Percentiles rank a stretch among this genome's conserved stretches.
These are phyloP conservation scores for Melanostoma scalare DNA, from an alignment of 2,888 invertebrate genomes.

Conservation along the genomic window DNA sequence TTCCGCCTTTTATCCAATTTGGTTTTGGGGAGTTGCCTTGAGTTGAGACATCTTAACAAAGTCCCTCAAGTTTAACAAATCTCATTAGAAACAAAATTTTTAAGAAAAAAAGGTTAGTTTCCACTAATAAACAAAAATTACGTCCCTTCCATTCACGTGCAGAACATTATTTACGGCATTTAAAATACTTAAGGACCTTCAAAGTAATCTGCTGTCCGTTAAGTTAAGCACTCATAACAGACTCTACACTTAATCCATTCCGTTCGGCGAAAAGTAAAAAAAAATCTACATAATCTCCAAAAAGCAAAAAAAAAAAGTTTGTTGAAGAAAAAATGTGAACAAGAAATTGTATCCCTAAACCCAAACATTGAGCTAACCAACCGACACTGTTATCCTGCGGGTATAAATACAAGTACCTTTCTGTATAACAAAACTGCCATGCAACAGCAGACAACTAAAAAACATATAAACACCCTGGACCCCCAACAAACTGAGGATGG, in stretches of 20 bases:
- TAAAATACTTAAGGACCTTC: slow-evolving; percentile 71
- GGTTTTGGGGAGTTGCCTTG: too few species aligned
- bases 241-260: slow-evolving; percentile 55
- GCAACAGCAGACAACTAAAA: slow-evolving; percentile 50
- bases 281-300: slow-evolving; percentile 41
- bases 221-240: slow-evolving; percentile 69
- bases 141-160: slow-evolving; percentile 40
- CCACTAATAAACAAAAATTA: slow-evolving; percentile 31
- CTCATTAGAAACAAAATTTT: slow-evolving; percentile 15
- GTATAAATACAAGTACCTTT: slow-evolving; percentile 48
- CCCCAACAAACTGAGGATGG: slow-evolving; percentile 1
- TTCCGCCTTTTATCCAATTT: neutral
- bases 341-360: slow-evolving; percentile 24
- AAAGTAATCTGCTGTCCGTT: slow-evolving; percentile 67
- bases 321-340: slow-evolving; percentile 9
- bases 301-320: slow-evolving; percentile 9
- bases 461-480: slow-evolving; percentile 2
- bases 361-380: slow-evolving; percentile 65
- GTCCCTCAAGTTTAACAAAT: neutral
- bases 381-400: slow-evolving; percentile 71
- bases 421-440: slow-evolving; percentile 23
- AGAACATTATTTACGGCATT: slow-evolving; percentile 65
- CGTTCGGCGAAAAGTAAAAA: slow-evolving; percentile 4
- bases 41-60: too few species aligned
- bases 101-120: slow-evolving; percentile 8